These are phyloP conservation scores for Myocastor coypus DNA, from an alignment of 2,113 vertebrate species.

Conservation along the genomic window DNA sequence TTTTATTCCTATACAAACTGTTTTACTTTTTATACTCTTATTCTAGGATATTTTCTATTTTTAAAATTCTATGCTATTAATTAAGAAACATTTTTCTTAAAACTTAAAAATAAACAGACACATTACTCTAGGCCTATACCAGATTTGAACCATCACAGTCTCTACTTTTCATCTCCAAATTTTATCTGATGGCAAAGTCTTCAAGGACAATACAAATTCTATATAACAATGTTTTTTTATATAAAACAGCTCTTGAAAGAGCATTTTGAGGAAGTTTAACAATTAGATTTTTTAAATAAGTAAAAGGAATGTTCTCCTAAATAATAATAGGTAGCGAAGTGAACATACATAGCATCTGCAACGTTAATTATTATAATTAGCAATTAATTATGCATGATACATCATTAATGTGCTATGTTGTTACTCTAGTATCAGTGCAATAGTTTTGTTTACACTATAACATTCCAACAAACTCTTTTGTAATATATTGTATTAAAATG, in stretches of 20 bases:
- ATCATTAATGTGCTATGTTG: not conserved
- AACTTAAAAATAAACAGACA: not conserved
- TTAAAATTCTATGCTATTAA: not conserved
- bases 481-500: not conserved
- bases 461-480: not conserved
- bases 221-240: not conserved
- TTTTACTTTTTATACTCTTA: not conserved
- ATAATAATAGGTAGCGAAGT: not conserved
- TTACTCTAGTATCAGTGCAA: not conserved
- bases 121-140: not conserved
- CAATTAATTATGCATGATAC: not conserved
- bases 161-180: not conserved
- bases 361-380: not conserved
- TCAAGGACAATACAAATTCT: not conserved
- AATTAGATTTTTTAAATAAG: not conserved
- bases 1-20: not conserved
- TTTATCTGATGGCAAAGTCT: not conserved
- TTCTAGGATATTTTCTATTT: not conserved
- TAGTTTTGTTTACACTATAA: not conserved
- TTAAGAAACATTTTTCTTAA: not conserved
- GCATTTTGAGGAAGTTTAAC: not conserved
- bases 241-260: not conserved
- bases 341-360: not conserved
- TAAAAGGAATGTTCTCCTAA: not conserved
- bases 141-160: not conserved